Percentiles rank a stretch among this genome's conserved stretches.
Evolutionary conservation across 2,113 vertebrate genomes (phyloP).

Genomic region (Poecile atricapillus): DNA sequence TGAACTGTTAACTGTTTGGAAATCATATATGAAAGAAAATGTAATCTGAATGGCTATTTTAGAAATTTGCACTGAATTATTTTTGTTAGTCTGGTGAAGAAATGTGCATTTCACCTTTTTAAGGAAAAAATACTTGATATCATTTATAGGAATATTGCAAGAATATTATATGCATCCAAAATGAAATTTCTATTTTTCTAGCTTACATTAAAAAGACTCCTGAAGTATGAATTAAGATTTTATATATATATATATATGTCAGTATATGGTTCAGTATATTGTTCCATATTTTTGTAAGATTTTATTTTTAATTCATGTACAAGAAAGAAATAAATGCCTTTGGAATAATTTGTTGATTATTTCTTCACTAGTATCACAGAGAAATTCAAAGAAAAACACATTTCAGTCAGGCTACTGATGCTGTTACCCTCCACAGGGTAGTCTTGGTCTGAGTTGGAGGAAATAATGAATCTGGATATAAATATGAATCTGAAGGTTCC

Average conservation of each 20-base stretch:
- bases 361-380: not conserved
- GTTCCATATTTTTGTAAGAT: not conserved
- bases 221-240: not conserved
- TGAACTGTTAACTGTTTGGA: not conserved
- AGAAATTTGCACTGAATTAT: not conserved
- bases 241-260: not conserved
- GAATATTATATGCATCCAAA: not conserved
- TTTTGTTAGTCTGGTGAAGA: not conserved
- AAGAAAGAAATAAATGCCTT: slow-evolving; percentile 4
- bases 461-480: not conserved
- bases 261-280: not conserved
- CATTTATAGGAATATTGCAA: not conserved
- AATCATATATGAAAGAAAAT: not conserved
- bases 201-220: not conserved
- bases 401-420: not conserved
- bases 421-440: not conserved
- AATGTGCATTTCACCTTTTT: not conserved
- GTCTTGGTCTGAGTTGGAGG: not conserved
- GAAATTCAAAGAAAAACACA: not conserved
- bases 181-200: slow-evolving; percentile 37
- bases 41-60: not conserved
- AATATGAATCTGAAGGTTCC: not conserved
- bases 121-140: not conserved
- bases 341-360: not conserved
- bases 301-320: not conserved